Percentiles rank a stretch among this genome's conserved stretches.
These are phyloP conservation scores for Melanocharis versteri DNA, from an alignment of 2,113 vertebrate genomes.

Conservation along the genomic window DNA sequence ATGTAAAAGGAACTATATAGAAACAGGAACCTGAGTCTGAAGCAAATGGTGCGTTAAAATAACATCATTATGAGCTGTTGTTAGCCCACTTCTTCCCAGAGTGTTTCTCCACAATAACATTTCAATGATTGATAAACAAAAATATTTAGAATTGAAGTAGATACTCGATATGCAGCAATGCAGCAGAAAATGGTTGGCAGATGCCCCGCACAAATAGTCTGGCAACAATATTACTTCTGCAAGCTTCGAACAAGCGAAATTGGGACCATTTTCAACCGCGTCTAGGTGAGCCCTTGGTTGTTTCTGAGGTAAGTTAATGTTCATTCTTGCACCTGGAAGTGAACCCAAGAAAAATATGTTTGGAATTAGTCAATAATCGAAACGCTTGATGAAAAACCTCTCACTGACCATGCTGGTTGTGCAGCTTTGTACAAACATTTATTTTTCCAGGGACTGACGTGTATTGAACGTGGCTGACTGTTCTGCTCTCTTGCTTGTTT, in stretches of 20 bases:
- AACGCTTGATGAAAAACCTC: background rate
- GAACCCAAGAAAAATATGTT: background rate
- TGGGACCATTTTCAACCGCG: background rate
- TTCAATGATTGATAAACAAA: background rate
- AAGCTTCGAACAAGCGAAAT: background rate
- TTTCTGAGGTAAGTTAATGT: background rate
- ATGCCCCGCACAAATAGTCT: background rate
- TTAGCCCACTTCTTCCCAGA: background rate
- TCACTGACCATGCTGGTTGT: background rate
- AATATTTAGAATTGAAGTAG: background rate
- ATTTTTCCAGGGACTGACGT: background rate
- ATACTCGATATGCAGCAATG: background rate
- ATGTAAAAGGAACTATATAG: background rate
- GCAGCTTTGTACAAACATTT: slow-evolving; percentile 47
- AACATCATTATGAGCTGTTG: background rate
- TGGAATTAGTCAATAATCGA: slow-evolving; percentile 7
- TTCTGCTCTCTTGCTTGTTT: background rate
- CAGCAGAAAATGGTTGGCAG: background rate
- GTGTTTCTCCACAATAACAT: background rate
- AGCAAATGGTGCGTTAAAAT: background rate
- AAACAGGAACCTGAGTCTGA: background rate
- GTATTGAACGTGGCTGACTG: background rate
- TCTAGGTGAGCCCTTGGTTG: background rate
- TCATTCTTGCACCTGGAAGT: background rate
- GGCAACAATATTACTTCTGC: background rate